Evolutionary conservation across 2,113 vertebrate genomes (phyloP).

Genomic region (Eulemur rufifrons): DNA sequence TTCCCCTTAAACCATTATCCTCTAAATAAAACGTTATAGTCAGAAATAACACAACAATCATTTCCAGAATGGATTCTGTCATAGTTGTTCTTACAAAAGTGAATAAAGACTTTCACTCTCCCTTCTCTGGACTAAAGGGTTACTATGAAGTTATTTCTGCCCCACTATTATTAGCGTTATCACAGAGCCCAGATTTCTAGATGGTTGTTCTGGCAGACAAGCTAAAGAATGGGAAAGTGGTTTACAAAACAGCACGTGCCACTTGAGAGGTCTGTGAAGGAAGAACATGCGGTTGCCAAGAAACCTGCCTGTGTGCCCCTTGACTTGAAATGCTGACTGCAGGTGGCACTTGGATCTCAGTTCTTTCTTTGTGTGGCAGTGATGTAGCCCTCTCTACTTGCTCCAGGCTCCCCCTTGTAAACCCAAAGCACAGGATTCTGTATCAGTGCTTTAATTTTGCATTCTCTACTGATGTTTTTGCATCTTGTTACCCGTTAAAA

Average conservation of each 20-base stretch:
- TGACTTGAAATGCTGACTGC: not conserved
- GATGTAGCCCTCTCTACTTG: not conserved
- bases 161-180: not conserved
- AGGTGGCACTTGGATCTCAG: not conserved
- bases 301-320: not conserved
- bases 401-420: not conserved
- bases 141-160: not conserved
- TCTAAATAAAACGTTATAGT: not conserved
- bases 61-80: not conserved
- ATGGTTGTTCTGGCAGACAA: not conserved
- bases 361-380: not conserved
- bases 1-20: not conserved
- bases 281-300: not conserved
- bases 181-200: not conserved
- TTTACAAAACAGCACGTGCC: not conserved
- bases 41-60: not conserved
- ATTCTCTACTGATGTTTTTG: not conserved
- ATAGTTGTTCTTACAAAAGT: not conserved
- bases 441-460: not conserved
- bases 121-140: not conserved
- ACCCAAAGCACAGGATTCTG: not conserved
- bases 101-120: not conserved
- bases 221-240: not conserved
- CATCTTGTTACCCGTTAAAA: not conserved
- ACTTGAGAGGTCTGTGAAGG: not conserved